phyloP scores from a whole-genome alignment of 2,797 vertebrate genomes.

The Darevskia nairensis region DNA sequence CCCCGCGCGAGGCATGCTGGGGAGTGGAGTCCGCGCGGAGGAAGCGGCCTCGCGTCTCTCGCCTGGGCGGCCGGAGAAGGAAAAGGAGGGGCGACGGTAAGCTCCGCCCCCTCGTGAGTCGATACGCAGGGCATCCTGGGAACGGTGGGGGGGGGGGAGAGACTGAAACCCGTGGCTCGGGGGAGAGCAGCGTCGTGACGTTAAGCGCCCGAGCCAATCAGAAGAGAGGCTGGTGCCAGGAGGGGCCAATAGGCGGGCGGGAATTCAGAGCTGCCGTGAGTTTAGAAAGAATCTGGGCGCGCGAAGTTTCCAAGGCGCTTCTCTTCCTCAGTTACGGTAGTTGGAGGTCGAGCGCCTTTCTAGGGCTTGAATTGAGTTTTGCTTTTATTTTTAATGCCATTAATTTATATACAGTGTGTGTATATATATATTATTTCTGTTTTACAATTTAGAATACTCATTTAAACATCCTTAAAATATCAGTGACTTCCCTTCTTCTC shows the following conservation, averaged over 20 bases:
- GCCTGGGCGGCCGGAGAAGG: background rate
- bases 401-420: no score
- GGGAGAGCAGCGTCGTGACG: background rate
- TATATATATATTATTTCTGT: no score
- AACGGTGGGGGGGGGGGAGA: constrained; percentile 10
- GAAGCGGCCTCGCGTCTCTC: background rate
- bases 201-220: background rate
- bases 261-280: background rate
- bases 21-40: constrained; percentile 47
- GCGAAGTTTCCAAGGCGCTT: background rate
- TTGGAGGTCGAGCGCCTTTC: no score
- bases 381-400: no score
- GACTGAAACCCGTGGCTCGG: no score
- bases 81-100: background rate
- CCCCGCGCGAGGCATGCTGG: constrained; percentile 59
- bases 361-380: no score
- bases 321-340: background rate
- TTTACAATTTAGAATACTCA: no score
- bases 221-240: rapidly evolving
- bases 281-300: background rate
- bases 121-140: constrained; percentile 36
- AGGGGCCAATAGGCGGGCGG: no score
- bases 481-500: no score
- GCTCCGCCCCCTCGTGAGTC: background rate
- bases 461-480: no score